A percentile compares a stretch with the other conserved stretches of the same genome.
phyloP scores from a whole-genome alignment of 2,888 invertebrate species.

The Hypsopygia costalis region DNA sequence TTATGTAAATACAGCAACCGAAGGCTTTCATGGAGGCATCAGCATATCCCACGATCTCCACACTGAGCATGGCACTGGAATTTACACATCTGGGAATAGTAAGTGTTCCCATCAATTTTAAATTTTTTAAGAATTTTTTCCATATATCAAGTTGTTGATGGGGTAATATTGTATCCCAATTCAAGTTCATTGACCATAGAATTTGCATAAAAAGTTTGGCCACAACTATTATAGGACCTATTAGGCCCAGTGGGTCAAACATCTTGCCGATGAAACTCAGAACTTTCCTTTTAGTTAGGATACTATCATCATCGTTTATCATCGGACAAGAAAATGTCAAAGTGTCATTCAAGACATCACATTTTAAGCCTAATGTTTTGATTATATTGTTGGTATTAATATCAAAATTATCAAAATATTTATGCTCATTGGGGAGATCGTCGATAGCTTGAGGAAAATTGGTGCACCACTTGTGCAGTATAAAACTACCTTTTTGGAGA shows the following conservation, averaged over 20 bases:
- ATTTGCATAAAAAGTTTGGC: slow-evolving; percentile 19
- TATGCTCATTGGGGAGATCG: no score
- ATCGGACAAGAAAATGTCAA: background rate
- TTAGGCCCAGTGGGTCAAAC: slow-evolving; percentile 19
- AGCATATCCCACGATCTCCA: background rate
- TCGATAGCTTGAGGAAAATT: background rate
- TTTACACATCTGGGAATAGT: background rate
- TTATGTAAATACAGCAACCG: background rate
- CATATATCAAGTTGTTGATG: background rate
- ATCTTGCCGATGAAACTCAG: slow-evolving; percentile 19
- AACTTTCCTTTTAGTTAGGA: slow-evolving; percentile 18
- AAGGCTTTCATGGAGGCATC: slow-evolving; percentile 2
- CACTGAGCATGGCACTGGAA: background rate
- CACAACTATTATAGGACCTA: slow-evolving; percentile 16
- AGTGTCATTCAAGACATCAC: background rate
- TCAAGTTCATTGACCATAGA: background rate
- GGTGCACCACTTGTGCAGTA: slow-evolving; percentile 11
- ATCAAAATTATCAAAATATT: no score
- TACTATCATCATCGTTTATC: background rate
- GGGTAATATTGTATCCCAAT: slow-evolving; percentile 2
- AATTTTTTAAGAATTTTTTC: background rate
- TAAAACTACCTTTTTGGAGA: slow-evolving; percentile 1
- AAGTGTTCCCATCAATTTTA: background rate
- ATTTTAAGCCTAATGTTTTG: background rate
- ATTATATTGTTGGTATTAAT: background rate